Base-by-base conservation (phyloP, 2,888 invertebrate genomes). In the Aleiodes leptofemur region DNA sequence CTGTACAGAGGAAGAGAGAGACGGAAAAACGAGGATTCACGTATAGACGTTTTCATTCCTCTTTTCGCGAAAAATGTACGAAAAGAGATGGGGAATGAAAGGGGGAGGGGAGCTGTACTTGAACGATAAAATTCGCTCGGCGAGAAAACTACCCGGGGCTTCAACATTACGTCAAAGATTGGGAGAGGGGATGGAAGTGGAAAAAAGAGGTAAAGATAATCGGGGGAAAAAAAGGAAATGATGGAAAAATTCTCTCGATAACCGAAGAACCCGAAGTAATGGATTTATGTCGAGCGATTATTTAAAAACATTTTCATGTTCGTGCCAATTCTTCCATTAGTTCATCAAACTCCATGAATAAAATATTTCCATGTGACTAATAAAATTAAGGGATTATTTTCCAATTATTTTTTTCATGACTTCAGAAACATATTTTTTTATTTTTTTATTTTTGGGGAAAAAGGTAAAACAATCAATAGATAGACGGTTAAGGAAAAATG, bases 121-220 rank as follows among this genome's bases (percentile, higher is more conserved):
- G 68, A 68, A 50, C 68, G 68, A 68, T 68, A 68, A 68, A 50
- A 68, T 68, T 68, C 14, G 16, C 51, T 51, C 31, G 29, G 68
- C 38, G 68, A 68, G 68, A 51, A 64, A 64, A 64, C 43, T 64
- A 13, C 43, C 43, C 69, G 69, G 43, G 23, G 51, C 57, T 51
- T 38, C 55, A 11, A 68, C 55, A 72, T 53, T 56, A 34, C 56
- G 66, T 56, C 66, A 61, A 50, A 43, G 43, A 43, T n/a, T n/a
- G 38, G 50, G 0, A 23, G 23, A 23, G 50, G 8, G 11, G 9
- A 31, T 13, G 57, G 29, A 31, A 4, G 13, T 29, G 31, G 59
- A 34, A 7, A 13, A 59, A 59, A 4, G 34, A 59, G 59, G 59
- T 6, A 34, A 59, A 64, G 43, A 43, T 43, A n/a, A 64, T 43